Percentiles rank a stretch among this genome's conserved stretches.
phyloP scores from a whole-genome alignment of 2,797 vertebrate species.

The Melopsittacus undulatus region DNA sequence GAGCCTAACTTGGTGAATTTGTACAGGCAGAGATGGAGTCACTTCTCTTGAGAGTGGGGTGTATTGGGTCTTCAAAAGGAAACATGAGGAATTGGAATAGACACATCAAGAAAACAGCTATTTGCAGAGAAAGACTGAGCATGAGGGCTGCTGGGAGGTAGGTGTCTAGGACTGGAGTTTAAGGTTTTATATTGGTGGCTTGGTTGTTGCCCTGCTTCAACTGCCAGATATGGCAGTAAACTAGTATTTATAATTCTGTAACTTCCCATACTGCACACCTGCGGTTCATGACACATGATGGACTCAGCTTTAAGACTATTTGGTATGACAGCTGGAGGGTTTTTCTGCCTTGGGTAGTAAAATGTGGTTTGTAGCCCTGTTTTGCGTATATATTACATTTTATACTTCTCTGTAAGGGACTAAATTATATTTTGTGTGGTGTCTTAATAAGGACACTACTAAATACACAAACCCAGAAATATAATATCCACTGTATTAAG shows the following conservation, averaged over 20 bases:
- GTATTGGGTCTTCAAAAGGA: not conserved
- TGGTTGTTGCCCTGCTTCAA: not conserved
- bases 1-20: not conserved
- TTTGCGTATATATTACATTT: not conserved
- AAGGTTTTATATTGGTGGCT: not conserved
- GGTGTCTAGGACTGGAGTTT: not conserved
- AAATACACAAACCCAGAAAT: not conserved
- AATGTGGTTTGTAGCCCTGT: not conserved
- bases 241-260: not conserved
- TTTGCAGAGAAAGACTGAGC: not conserved
- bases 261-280: not conserved
- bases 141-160: not conserved
- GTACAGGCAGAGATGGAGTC: not conserved
- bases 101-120: not conserved
- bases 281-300: accelerated
- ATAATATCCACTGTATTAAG: not conserved
- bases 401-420: not conserved
- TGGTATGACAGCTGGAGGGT: not conserved
- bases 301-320: not conserved
- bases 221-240: not conserved
- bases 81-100: not conserved
- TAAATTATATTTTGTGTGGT: not conserved
- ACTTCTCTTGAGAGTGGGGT: not conserved
- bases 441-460: not conserved
- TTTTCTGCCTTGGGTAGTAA: not conserved